Evolutionary conservation across 1,140 invertebrate species (phyloP).

Genomic region (Halyomorpha halys): DNA sequence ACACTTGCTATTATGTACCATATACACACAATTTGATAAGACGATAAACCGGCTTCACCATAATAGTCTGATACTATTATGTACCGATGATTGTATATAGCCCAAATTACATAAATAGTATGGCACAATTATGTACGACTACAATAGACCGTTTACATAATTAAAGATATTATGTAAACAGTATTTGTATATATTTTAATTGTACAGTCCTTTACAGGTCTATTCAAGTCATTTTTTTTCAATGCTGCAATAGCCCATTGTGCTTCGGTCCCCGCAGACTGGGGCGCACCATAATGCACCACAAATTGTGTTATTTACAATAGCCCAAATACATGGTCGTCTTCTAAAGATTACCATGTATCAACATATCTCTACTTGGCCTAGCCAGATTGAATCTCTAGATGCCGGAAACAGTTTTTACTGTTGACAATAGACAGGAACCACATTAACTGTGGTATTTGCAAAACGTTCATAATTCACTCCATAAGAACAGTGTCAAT

Average conservation of each 20-base stretch:
- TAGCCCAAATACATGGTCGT: constrained; percentile 29
- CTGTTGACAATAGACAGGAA: constrained; percentile 17
- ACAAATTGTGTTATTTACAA: constrained; percentile 28
- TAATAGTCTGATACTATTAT: constrained; percentile 29
- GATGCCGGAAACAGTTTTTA: constrained; percentile 25
- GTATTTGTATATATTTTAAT: constrained; percentile 23
- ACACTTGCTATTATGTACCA: constrained; percentile 9
- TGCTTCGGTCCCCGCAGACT: constrained; percentile 18
- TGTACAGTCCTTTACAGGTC: constrained; percentile 21
- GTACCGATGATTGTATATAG: constrained; percentile 26
- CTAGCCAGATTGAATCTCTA: constrained; percentile 15
- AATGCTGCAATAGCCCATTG: constrained; percentile 30
- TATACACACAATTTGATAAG: constrained; percentile 15
- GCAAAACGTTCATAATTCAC: constrained; percentile 16
- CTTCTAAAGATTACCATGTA: not conserved
- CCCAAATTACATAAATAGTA: constrained; percentile 32
- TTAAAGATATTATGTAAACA: constrained; percentile 5
- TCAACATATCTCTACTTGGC: constrained; percentile 9
- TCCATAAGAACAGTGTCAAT: constrained; percentile 26
- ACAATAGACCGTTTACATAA: constrained; percentile 16
- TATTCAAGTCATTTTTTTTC: constrained; percentile 25
- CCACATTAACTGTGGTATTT: constrained; percentile 13
- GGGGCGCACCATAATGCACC: constrained; percentile 26
- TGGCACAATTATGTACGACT: constrained; percentile 31
- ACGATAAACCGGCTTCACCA: constrained; percentile 20